phyloP scores from a whole-genome alignment of 2,797 vertebrate genomes.

The Acanthurus tractus region DNA sequence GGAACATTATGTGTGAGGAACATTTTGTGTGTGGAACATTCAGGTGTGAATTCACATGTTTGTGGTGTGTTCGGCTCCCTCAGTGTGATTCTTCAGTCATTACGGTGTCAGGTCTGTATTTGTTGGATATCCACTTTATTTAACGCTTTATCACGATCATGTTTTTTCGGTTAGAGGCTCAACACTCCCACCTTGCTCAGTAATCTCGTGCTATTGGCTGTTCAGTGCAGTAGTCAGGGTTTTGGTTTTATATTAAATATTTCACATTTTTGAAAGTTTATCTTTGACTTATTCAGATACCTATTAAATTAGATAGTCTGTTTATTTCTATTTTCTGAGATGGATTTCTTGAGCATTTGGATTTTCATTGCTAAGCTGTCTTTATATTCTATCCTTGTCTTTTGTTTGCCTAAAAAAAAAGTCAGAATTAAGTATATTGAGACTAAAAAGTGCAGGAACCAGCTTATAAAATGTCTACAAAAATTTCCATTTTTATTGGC shows the following conservation, averaged over 20 bases:
- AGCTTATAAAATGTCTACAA: neutral
- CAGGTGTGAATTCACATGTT: neutral
- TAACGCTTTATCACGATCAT: neutral
- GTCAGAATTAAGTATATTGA: neutral
- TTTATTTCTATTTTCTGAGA: neutral
- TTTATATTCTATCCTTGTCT: neutral
- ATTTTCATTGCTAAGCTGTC: neutral
- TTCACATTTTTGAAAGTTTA: neutral
- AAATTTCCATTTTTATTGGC: neutral
- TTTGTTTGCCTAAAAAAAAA: neutral
- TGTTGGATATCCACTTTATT: neutral
- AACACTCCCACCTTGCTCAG: neutral
- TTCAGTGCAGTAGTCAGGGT: neutral
- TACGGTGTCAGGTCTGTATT: neutral
- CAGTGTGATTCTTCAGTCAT: neutral
- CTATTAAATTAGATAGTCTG: neutral
- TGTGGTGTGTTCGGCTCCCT: neutral
- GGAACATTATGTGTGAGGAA: slow-evolving; percentile 12
- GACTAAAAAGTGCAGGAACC: neutral
- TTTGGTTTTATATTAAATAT: neutral
- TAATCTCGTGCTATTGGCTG: neutral
- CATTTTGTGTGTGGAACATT: neutral
- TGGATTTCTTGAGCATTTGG: neutral
- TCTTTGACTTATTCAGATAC: neutral
- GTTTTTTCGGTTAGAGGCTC: neutral